phyloP scores from a whole-genome alignment of 2,113 vertebrate genomes.

The Turdus rufiventris region DNA sequence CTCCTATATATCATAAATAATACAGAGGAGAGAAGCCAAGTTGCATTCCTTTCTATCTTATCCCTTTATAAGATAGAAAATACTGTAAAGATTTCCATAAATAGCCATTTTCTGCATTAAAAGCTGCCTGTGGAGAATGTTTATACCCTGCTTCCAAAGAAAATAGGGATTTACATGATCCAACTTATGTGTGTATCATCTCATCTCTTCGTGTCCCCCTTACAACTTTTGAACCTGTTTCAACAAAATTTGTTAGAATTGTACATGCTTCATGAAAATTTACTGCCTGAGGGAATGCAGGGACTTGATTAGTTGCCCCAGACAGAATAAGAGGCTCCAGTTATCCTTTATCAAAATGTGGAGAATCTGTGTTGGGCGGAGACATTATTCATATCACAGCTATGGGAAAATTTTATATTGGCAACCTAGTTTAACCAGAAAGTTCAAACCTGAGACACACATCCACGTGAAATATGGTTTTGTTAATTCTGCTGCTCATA shows the following conservation, averaged over 20 bases:
- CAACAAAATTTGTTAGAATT: conserved; percentile 1
- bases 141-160: background rate
- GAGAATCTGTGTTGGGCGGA: background rate
- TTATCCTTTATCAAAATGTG: background rate
- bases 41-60: background rate
- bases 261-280: conserved; percentile 8
- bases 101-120: background rate
- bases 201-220: background rate
- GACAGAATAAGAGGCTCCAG: background rate
- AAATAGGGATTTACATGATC: background rate
- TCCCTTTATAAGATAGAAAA: background rate
- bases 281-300: background rate
- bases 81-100: conserved; percentile 24
- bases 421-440: background rate
- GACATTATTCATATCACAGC: background rate
- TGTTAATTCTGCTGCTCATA: background rate
- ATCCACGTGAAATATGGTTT: background rate
- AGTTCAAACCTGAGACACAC: background rate
- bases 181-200: background rate
- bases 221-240: conserved; percentile 28
- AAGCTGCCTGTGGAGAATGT: background rate
- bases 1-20: background rate
- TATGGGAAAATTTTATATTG: background rate
- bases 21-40: background rate
- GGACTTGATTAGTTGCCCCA: background rate